phyloP scores from a whole-genome alignment of 2,113 vertebrate genomes.

The Ciconia boyciana region DNA sequence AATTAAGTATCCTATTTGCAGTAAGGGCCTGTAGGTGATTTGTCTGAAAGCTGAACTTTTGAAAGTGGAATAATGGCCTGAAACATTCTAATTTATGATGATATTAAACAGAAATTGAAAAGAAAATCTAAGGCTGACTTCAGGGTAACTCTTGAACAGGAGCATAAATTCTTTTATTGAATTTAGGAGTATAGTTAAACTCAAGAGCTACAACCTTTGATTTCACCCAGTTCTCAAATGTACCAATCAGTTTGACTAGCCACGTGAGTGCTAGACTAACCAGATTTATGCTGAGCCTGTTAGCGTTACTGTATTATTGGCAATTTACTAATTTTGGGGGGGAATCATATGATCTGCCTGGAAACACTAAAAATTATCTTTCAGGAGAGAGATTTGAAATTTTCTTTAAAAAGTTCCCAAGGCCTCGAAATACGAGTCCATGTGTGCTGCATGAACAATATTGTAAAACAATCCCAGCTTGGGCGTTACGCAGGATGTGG shows the following conservation, averaged over 20 bases:
- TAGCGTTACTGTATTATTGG: background rate
- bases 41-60: background rate
- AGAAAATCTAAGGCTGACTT: background rate
- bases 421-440: background rate
- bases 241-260: background rate
- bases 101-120: background rate
- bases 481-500: no score
- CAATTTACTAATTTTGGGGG: no score
- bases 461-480: background rate
- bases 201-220: background rate
- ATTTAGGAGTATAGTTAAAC: background rate
- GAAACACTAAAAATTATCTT: background rate
- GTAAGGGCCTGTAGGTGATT: background rate
- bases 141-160: background rate
- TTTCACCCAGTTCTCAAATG: background rate
- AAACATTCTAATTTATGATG: background rate
- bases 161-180: background rate
- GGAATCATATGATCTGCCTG: background rate
- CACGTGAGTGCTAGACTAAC: fast-evolving
- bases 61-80: background rate
- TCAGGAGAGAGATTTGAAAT: background rate
- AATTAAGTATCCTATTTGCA: background rate
- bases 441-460: fast-evolving
- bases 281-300: background rate
- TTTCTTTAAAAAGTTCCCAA: background rate